Evolutionary conservation across 2,797 vertebrate genomes (phyloP).

Genomic region (Micropoecilia bifurca): DNA sequence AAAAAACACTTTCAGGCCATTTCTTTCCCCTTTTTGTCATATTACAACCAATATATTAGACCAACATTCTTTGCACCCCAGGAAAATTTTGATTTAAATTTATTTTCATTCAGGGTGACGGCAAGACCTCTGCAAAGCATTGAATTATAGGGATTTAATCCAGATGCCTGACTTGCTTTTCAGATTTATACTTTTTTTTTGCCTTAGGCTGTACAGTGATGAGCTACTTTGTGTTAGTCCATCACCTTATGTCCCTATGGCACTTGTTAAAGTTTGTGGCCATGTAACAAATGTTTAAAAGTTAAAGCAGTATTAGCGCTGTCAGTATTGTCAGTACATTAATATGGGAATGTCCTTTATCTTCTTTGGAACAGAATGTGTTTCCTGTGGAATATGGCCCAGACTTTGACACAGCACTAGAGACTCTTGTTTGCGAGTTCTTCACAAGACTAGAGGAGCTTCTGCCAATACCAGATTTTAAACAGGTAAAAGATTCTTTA

Average conservation of each 20-base stretch:
- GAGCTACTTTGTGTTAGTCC: neutral
- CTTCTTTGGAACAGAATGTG: constrained; percentile 67
- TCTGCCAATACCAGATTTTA: constrained; percentile 79
- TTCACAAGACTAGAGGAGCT: constrained; percentile 78
- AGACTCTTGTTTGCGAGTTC: constrained; percentile 79
- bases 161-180: neutral
- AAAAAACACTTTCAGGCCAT: neutral
- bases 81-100: neutral
- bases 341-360: neutral
- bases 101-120: neutral
- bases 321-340: neutral
- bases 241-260: neutral
- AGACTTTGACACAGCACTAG: constrained; percentile 78
- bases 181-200: neutral
- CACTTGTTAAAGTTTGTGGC: neutral
- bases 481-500: constrained; percentile 64
- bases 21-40: neutral
- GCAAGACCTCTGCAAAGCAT: neutral
- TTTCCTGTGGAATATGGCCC: constrained; percentile 80
- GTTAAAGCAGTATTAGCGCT: neutral
- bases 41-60: neutral
- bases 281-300: neutral
- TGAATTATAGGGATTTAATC: neutral
- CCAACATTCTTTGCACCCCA: neutral
- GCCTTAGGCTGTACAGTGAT: neutral